phyloP scores from a whole-genome alignment of 2,888 invertebrate species.

The Agrochola lychnidis region DNA sequence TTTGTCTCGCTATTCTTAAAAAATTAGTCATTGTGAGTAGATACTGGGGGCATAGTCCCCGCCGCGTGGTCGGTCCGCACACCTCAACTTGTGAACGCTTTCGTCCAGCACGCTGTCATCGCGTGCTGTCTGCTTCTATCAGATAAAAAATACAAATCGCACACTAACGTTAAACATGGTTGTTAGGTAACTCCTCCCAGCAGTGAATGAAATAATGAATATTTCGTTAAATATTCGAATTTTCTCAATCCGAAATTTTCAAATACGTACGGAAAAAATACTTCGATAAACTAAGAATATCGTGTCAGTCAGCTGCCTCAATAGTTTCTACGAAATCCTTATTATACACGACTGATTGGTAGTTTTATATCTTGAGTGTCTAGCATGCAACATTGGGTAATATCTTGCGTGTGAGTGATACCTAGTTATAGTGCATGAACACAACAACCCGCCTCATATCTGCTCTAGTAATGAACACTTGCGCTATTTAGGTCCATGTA shows the following conservation, averaged over 20 bases:
- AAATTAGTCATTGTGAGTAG: slow-evolving; percentile 73
- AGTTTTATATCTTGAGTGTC: slow-evolving; percentile 60
- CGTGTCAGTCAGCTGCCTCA: slow-evolving; percentile 60
- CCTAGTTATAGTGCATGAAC: slow-evolving; percentile 73
- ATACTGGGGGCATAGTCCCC: slow-evolving; percentile 78
- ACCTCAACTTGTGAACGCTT: slow-evolving; percentile 57
- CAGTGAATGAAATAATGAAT: slow-evolving; percentile 50
- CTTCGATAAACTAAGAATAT: slow-evolving; percentile 41
- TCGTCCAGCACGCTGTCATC: slow-evolving; percentile 71
- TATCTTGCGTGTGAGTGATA: slow-evolving; percentile 71
- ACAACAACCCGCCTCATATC: slow-evolving; percentile 72
- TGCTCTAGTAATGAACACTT: slow-evolving; percentile 53
- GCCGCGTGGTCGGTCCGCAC: slow-evolving; percentile 54
- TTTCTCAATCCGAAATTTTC: slow-evolving; percentile 16
- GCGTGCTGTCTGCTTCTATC: slow-evolving; percentile 72
- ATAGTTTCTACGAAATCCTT: slow-evolving; percentile 49
- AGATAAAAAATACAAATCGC: slow-evolving; percentile 53
- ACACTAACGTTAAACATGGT: slow-evolving; percentile 27
- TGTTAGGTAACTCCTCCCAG: slow-evolving; percentile 22
- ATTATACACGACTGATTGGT: slow-evolving; percentile 48
- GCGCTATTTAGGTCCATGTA: slow-evolving; percentile 57
- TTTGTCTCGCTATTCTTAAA: slow-evolving; percentile 68
- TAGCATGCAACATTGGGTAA: slow-evolving; percentile 73
- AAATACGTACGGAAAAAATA: slow-evolving; percentile 17
- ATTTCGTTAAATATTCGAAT: slow-evolving; percentile 11